phyloP scores from a whole-genome alignment of 1,140 invertebrate genomes.

The Bilobella aurantiaca region DNA sequence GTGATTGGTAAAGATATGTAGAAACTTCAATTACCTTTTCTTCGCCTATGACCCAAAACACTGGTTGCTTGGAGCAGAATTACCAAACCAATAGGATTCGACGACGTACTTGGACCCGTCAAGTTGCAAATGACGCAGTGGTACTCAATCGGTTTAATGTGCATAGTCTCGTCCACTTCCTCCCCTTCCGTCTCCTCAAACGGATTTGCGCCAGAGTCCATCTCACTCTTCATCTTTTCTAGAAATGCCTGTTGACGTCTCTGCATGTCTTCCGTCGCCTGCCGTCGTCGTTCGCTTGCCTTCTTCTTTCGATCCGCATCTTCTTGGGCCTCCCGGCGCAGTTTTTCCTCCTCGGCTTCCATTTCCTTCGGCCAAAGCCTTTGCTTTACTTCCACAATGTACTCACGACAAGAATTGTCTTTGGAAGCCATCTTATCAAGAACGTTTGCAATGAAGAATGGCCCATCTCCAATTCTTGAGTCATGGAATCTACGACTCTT shows the following conservation, averaged over 20 bases:
- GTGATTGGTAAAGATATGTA: not conserved
- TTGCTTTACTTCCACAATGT: slow-evolving; percentile 55
- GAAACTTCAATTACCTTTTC: slow-evolving; percentile 44
- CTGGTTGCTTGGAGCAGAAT: slow-evolving; percentile 76
- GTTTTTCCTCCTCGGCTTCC: slow-evolving; percentile 62
- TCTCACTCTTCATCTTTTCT: slow-evolving; percentile 57
- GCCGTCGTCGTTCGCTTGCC: slow-evolving; percentile 78
- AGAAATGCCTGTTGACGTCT: slow-evolving; percentile 83
- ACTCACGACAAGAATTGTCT: slow-evolving; percentile 54
- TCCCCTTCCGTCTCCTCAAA: not conserved
- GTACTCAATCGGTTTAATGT: slow-evolving; percentile 61
- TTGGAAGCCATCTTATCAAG: slow-evolving; percentile 58
- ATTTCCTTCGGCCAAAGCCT: slow-evolving; percentile 61
- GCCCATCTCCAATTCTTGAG: slow-evolving; percentile 69
- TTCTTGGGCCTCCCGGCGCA: slow-evolving; percentile 59
- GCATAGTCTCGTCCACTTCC: not conserved
- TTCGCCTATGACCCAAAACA: slow-evolving; percentile 63
- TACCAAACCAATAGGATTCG: slow-evolving; percentile 80
- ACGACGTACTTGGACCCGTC: slow-evolving; percentile 68
- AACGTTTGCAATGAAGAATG: slow-evolving; percentile 69
- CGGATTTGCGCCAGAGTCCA: slow-evolving; percentile 7
- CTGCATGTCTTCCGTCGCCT: slow-evolving; percentile 85
- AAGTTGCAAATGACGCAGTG: slow-evolving; percentile 94
- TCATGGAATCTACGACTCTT: slow-evolving; percentile 6
- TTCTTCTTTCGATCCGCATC: slow-evolving; percentile 67